Evolutionary conservation across 1,140 invertebrate genomes (phyloP), one percentile per base, ranked within the genome.

Genomic region (Brachionus paranguensis): DNA sequence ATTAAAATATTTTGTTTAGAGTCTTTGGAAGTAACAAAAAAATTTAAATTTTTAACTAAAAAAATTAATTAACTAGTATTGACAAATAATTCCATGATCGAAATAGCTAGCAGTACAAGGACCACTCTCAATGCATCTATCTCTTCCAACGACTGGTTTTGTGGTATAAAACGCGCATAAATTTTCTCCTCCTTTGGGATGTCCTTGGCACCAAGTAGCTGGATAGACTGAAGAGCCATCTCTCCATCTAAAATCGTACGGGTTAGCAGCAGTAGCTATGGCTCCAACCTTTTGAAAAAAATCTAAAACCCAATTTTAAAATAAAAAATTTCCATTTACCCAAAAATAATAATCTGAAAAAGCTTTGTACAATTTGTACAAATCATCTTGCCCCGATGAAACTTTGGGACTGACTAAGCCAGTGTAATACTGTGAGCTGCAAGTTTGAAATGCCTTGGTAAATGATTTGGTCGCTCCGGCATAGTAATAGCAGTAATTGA

Each of bases 281-380:
- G 78, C 78, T 37, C 78, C 78, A 10, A 81, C 41, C 78, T 81
- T 17, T 55, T 8, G 17, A 79, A 53, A 53, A 17, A 55, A 27
- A 64, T 60, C 11, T 7, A 27, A 45, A 14, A 43, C 0, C n/a
- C 6, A 8, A 50, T n/a, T 17, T 17, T 33, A 27, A n/a, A 27
- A 20, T 10, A 60, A 60, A 17, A 14, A 33, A 79, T 33, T 24
- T 24, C 24, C 14, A 33, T 55, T 64, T 64, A 81, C 78, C 78
- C 78, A 81, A 41, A 64, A 81, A 64, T 81, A 81, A 47, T 64
- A 81, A 68, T 81, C 37, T 64, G 78, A 50, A 81, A 37, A 81
- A 64, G 78, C 78, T 64, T 81, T 81, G 20, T 81, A 81, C 10
- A 81, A 29, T 60, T 81, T 81, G 33, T 81, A 81, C 37, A 81